Evolutionary conservation across 2,888 invertebrate genomes (phyloP), one percentile per base, ranked within the genome.

Genomic region (Euplexia lucipara): DNA sequence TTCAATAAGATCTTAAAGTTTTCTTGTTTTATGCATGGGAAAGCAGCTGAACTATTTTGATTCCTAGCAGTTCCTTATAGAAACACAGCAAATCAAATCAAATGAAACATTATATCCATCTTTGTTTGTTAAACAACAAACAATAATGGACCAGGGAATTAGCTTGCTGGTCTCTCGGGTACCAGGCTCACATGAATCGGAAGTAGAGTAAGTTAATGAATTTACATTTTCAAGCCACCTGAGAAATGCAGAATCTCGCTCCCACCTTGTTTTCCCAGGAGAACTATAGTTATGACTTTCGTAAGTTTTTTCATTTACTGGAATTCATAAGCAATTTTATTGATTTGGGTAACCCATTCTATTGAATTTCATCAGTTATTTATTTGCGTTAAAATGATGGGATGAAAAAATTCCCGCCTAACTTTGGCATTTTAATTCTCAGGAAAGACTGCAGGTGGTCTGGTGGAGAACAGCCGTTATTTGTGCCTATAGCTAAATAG

Each of bases 151-250:
- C 65, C 26, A 56, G 65, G 51, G 26, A 37, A 37, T 65, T 72
- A 39, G 22, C 12, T 37, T 10, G n/a, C 8, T 10, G 2, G 30
- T 41, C 30, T 45, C 35, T 47, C 2, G 47, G 14, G 22, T 70
- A 72, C 69, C 39, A 72, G 73, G 66, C 39, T 51, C 8, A 34
- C 70, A 72, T 66, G 32, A 66, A 45, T 22, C n/a, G n/a, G n/a
- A n/a, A n/a, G 5, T 45, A n/a, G 18, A 71, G 42, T 9, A 57
- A 22, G 39, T 45, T 16, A 18, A 64, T 41, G 9, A 22, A 34
- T 20, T 34, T 26, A 3, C 14, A 26, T 5, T 16, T 45, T 30
- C 16, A 45, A 30, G 3, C n/a, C 3, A 14, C 5, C 7, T 22
- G 9, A 9, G 18, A 37, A 67, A 44, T n/a, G 14, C 16, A 30